Evolutionary conservation across 2,888 invertebrate species (phyloP).

Genomic region (Fissipunctia ypsillon): DNA sequence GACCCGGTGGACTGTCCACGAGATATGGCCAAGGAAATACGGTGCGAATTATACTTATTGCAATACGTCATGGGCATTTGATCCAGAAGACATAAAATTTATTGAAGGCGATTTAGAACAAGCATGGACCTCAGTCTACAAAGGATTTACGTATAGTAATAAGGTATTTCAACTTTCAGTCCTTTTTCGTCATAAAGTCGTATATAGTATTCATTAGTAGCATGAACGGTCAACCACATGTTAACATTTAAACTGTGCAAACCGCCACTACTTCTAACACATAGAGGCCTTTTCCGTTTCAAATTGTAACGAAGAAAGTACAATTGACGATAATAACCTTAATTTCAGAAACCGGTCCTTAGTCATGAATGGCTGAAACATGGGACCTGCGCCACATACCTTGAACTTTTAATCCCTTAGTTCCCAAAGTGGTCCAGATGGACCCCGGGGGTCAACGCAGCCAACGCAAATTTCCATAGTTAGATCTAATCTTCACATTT

Average conservation of each 20-base stretch:
- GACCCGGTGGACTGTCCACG: slow-evolving; percentile 33
- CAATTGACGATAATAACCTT: slow-evolving; percentile 25
- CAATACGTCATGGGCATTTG: slow-evolving; percentile 14
- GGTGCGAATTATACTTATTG: not conserved
- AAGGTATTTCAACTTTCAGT: too few species aligned
- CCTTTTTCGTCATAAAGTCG: too few species aligned
- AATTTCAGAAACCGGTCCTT: not conserved
- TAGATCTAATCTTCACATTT: too few species aligned
- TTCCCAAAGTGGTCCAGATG: too few species aligned
- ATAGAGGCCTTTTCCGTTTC: too few species aligned
- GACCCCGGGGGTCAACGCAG: too few species aligned
- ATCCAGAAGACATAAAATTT: slow-evolving; percentile 12
- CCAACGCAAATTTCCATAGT: too few species aligned
- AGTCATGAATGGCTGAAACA: slow-evolving; percentile 11
- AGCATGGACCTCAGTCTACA: slow-evolving; percentile 79
- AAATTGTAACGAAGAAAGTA: too few species aligned
- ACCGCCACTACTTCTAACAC: not conserved
- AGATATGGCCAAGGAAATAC: slow-evolving; percentile 24
- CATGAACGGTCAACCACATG: not conserved
- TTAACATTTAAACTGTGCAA: not conserved
- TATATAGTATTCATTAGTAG: too few species aligned
- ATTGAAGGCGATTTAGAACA: slow-evolving; percentile 14
- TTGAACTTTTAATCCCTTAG: too few species aligned
- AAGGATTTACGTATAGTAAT: too few species aligned
- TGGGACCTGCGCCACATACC: slow-evolving; percentile 1